Evolutionary conservation across 1,140 invertebrate genomes (phyloP).

Genomic region (Diachasmimorpha longicaudata): DNA sequence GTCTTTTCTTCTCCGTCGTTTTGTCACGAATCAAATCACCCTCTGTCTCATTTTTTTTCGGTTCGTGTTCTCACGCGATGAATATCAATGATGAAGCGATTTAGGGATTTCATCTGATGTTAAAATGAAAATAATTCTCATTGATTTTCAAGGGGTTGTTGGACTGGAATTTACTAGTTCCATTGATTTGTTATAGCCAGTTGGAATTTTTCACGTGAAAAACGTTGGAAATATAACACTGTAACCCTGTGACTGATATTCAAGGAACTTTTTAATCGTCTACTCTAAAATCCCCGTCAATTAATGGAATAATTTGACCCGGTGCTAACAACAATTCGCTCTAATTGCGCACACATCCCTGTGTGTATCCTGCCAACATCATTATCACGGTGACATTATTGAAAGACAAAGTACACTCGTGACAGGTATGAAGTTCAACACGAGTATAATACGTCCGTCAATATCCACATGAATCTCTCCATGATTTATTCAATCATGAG

Average conservation of each 20-base stretch:
- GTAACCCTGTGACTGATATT: no score
- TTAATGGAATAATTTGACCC: not conserved
- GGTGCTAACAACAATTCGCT: not conserved
- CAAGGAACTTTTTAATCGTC: no score
- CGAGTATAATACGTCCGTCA: not conserved
- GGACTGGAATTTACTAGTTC: not conserved
- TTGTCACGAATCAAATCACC: slow-evolving; percentile 7
- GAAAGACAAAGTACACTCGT: not conserved
- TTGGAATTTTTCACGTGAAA: no score
- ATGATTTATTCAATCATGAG: not conserved
- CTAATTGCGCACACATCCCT: not conserved
- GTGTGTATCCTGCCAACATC: not conserved
- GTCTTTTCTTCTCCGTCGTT: not conserved
- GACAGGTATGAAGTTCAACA: not conserved
- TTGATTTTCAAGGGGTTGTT: not conserved
- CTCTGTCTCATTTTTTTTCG: not conserved
- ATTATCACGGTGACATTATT: not conserved
- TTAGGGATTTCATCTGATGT: not conserved
- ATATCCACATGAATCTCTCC: not conserved
- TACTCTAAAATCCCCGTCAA: no score
- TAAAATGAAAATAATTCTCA: not conserved
- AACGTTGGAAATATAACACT: no score
- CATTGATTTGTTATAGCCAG: no score
- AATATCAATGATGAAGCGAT: not conserved
- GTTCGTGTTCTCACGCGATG: not conserved